Conservation (phyloP, 1,140 invertebrate species). For the Tetraneura akinire region DNA sequence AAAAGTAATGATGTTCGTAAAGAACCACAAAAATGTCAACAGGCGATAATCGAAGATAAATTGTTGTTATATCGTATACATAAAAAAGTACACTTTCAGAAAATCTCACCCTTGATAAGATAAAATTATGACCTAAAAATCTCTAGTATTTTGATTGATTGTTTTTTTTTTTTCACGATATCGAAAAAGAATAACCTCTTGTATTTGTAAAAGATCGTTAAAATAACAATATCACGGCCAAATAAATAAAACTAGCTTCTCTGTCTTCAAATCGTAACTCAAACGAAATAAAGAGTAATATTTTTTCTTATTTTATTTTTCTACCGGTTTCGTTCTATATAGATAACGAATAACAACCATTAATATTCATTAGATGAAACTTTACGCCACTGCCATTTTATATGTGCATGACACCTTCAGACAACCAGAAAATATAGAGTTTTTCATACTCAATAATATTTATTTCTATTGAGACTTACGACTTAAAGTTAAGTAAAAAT, state of each 20-base stretch:
- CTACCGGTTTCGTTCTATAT: constrained; percentile 6
- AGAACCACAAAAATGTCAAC: constrained; percentile 23
- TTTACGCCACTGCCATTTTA: constrained; percentile 25
- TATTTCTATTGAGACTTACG: constrained; percentile 13
- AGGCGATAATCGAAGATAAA: constrained; percentile 45
- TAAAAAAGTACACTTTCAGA: background rate
- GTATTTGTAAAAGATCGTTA: constrained; percentile 17
- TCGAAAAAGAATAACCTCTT: background rate
- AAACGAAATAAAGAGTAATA: constrained; percentile 20
- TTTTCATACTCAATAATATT: constrained; percentile 15
- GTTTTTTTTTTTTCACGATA: background rate
- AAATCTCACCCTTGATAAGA: background rate
- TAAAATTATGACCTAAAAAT: constrained; percentile 35
- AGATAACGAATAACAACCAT: constrained; percentile 42
- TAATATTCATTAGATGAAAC: constrained; percentile 49
- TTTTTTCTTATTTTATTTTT: constrained; percentile 36
- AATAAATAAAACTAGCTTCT: constrained; percentile 34
- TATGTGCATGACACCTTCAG: constrained; percentile 19
- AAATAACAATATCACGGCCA: constrained; percentile 1
- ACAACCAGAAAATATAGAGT: constrained; percentile 18
- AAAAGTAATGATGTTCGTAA: background rate
- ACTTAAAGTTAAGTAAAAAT: constrained; percentile 32
- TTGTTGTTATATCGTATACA: constrained; percentile 17
- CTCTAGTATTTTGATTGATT: constrained; percentile 39
- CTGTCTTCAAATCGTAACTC: constrained; percentile 19